Base-by-base conservation (phyloP, 2,797 vertebrate species). In the Centropyge bicolor region DNA sequence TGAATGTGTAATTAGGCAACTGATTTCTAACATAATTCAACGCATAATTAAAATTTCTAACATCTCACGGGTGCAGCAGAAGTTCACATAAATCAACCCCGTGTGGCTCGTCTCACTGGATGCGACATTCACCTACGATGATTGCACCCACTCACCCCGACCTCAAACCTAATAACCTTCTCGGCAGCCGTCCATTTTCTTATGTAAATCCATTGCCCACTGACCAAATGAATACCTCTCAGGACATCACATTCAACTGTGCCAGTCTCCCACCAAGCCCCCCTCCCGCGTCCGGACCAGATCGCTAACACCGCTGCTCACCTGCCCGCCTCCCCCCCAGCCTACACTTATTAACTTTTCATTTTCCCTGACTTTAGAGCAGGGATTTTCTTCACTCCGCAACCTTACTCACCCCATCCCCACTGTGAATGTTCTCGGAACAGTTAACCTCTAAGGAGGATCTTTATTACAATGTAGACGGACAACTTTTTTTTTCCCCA, bases 391-490 rank as follows among this genome's bases (percentile, higher is more conserved):
- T 83, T 85, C n/a, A 69, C 84, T 79, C 74, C 59, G 81, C 76
- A 78, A 85, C 84, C 88, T 65, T 49, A n/a, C 76, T 91, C 82
- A 87, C 86, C 88, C 78, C 70, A 0, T 82, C 79, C 89, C 89
- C 43, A 76, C 91, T 88, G 91, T 54, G 88, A 74, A 69, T 20
- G 52, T 92, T 93, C 90, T 78, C 83, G 85, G 93, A 93, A 94
- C 55, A 13, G 75, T 67, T 76, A 56, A 80, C 78, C 85, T 88
- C 84, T 17, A 19, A 68, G 86, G 88, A 88, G 89, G 88, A 91
- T 91, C 86, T 84, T 86, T 70, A 80, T 93, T 93, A 91, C 92
- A 87, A 72, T 80, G 65, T 78, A 85, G 89, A 91, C 70, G 68
- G 71, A 78, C 52, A 51, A 20, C 27, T 60, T 83, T 74, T 68